Base-by-base conservation (phyloP, 2,797 vertebrate species). In the Oophaga sylvatica region DNA sequence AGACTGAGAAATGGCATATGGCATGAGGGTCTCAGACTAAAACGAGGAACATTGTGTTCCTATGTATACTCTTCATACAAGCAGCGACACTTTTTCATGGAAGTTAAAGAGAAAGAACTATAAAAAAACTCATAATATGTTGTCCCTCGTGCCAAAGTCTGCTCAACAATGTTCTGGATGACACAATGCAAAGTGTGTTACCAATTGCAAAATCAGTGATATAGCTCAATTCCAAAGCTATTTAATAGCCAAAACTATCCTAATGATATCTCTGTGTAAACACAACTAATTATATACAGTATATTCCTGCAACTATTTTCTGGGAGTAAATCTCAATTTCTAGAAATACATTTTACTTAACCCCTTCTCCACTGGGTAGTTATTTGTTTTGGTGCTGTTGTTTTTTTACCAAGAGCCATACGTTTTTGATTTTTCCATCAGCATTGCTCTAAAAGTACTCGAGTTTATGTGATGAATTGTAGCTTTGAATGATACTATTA, bases 41-140 rank as follows among this genome's bases (percentile, higher is more conserved):
- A 26, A 41, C 57, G 29, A 48, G 70, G 84, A 81, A 89, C 87
- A 86, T 45, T 82, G 68, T 86, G 84, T 89, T 89, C 87, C 84
- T 29, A 82, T 86, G 53, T 86, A 82, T 20, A 48, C 29, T 79
- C n/a, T 16, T 68, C 63, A 41, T 22, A 67, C 75, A 75, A 62
- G 70, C 53, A 63, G 22, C 5, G 57, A 81, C 22, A 76, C 57
- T 75, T 75, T 22, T 60, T 73, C 26, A 57, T 65, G 41, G 20
- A 56, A 35, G 60, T 65, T 60, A 26, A 22, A 86, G 22, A 22
- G 7, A 3, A 68, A 80, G 29, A 75, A 20, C 41, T 15, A 75
- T 17, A 48, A 57, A 7, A 76, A 67, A 57, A 26, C 67, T 80
- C 57, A 81, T 35, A 87, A 76, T 26, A 81, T 76, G 22, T 13